Evolutionary conservation across 1,140 invertebrate species (phyloP), one percentile per base, ranked within the genome.

Genomic region (Lasaia peninsularis): DNA sequence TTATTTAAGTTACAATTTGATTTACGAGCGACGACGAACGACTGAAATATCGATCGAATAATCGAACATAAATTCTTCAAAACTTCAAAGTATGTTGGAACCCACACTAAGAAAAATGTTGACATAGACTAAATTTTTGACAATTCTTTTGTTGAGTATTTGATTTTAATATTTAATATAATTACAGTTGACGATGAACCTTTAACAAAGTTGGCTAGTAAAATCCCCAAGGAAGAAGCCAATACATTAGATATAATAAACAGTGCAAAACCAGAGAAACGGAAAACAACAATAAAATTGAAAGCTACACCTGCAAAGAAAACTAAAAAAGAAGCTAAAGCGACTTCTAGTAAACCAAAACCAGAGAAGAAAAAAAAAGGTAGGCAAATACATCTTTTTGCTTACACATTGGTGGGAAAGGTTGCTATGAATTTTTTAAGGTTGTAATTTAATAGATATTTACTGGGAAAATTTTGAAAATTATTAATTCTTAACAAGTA

Each of bases 321-420:
- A 21, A 81, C 83, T 53, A 60, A 51, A 10, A 76, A 70, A 44
- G 73, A 78, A 54, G 67, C 75, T 11, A 83, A 78, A 52, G 63
- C 80, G 0, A 62, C 67, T 0, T 69, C 68, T 4, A 80, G 71
- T 53, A 83, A 84, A 59, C 49, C 68, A 12, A 78, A 80, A 33
- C 72, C 75, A 1, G 79, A 81, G 62, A 86, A 80, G 70, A 88
- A 88, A 57, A 86, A 86, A 37, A 88, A 86, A 88, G 85, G 85
- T 88, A 83, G 71, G 82, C 70, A 60, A 73, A 58, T 67, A 59
- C 34, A 51, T 4, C 9, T 59, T 67, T 37, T 54, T 48, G 56
- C 11, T 18, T 7, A 33, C 8, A 51, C 35, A 40, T 34, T 37
- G 28, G 53, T 9, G 37, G 35, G 28, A 37, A 6, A 40, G 28